Evolutionary conservation across 2,797 vertebrate species (phyloP).

Genomic region (Scomberomorus guttatus): DNA sequence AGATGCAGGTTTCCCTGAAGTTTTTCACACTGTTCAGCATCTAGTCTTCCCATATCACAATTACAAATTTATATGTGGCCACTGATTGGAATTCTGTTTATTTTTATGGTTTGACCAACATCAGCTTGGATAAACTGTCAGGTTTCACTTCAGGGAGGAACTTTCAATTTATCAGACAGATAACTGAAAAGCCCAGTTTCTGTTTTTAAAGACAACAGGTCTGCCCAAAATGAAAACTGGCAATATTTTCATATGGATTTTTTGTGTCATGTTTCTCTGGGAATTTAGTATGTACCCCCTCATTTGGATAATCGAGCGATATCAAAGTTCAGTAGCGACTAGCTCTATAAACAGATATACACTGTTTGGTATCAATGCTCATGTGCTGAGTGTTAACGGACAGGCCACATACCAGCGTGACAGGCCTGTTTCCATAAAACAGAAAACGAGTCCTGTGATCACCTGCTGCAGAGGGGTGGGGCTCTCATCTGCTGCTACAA

Average conservation of each 20-base stretch:
- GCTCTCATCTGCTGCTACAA: conserved; percentile 65
- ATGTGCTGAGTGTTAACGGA: conserved; percentile 46
- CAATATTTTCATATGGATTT: neutral
- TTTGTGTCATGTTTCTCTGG: neutral
- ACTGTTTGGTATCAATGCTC: conserved; percentile 14
- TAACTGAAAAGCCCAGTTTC: neutral
- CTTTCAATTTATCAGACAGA: neutral
- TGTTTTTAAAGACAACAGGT: no score
- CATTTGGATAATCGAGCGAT: neutral
- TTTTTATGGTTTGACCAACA: neutral
- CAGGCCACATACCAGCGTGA: conserved; percentile 63
- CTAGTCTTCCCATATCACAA: no score
- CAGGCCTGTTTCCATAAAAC: conserved; percentile 57
- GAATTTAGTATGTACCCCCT: neutral
- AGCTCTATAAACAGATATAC: conserved; percentile 15
- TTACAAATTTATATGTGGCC: neutral
- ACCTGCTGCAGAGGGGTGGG: conserved; percentile 54
- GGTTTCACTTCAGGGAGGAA: no score
- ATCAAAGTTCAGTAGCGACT: neutral
- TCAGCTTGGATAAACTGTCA: neutral
- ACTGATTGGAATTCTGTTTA: neutral
- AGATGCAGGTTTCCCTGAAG: no score
- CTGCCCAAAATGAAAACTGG: no score
- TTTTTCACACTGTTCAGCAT: no score
- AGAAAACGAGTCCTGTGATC: conserved; percentile 69